Evolutionary conservation across 2,113 vertebrate species (phyloP).

Genomic region (Isichthys henryi): DNA sequence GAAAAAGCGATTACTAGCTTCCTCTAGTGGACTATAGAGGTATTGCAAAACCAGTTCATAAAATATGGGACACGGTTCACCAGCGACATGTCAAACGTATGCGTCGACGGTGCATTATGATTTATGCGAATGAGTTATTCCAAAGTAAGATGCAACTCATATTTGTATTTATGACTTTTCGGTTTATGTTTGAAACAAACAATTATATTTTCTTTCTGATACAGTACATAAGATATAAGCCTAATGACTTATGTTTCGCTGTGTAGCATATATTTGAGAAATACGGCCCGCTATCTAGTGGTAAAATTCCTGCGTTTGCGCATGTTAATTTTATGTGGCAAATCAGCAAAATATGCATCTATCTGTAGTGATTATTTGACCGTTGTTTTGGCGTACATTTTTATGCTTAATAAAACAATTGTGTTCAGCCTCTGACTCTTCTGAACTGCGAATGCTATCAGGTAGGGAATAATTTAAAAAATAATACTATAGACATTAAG

Average conservation of each 20-base stretch:
- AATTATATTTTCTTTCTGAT: background rate
- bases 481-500: background rate
- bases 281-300: background rate
- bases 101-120: background rate
- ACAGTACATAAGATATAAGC: background rate
- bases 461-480: background rate
- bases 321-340: background rate
- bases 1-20: background rate
- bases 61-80: background rate
- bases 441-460: background rate
- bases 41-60: background rate
- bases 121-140: background rate
- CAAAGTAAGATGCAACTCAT: background rate
- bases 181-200: background rate
- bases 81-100: background rate
- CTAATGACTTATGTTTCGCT: background rate
- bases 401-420: background rate
- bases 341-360: background rate
- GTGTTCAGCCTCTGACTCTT: background rate
- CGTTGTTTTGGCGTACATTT: background rate
- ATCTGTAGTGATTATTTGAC: background rate
- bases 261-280: background rate
- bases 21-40: background rate
- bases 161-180: background rate
- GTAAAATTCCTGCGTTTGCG: background rate